Evolutionary conservation across 2,113 vertebrate genomes (phyloP), one percentile per base, ranked within the genome.

Genomic region (Panurus biarmicus): DNA sequence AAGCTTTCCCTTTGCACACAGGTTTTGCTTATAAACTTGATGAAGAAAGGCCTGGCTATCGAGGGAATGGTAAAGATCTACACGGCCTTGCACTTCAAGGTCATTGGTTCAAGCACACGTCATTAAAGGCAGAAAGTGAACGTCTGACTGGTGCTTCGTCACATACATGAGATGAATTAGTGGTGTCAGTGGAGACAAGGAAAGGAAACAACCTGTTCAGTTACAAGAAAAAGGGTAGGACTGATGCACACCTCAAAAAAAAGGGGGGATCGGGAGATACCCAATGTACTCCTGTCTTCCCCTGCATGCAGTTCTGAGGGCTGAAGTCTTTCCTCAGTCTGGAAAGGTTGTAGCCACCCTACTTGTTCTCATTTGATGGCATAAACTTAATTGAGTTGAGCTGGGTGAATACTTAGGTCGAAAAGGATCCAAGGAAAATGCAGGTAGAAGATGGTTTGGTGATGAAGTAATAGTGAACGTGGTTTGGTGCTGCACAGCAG

Each of bases 51-150:
- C 54, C 38, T 47, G 42, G 50, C 73, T 85, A 5, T 89, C 5
- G 0, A 72, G 70, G 84, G 81, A 79, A 62, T 44, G 45, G 58
- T 87, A 62, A 76, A 93, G 67, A 64, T 69, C 81, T 87, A 14
- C 29, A 47, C 66, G 79, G 58, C 58, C 66, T 95, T 91, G 92
- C 62, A 70, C 71, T 89, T 93, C 62, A 79, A 76, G 91, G 96
- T 95, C 81, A 51, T 54, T 48, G 71, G 84, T 93, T 94, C 87
- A 89, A 85, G 62, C 67, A 72, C 47, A 73, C 35, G 5, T 87
- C 54, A 62, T 54, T 76, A 89, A 85, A 87, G 74, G 61, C 56
- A 87, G 54, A 93, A 91, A 83, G 81, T 80, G 73, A 92, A 58
- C 71, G 66, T 80, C 78, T 76, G 38, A 87, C 56, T 86, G n/a